A percentile compares a stretch with the other conserved stretches of the same genome.
Evolutionary conservation across 2,888 invertebrate genomes (phyloP).

Genomic region (Euclidia mi): DNA sequence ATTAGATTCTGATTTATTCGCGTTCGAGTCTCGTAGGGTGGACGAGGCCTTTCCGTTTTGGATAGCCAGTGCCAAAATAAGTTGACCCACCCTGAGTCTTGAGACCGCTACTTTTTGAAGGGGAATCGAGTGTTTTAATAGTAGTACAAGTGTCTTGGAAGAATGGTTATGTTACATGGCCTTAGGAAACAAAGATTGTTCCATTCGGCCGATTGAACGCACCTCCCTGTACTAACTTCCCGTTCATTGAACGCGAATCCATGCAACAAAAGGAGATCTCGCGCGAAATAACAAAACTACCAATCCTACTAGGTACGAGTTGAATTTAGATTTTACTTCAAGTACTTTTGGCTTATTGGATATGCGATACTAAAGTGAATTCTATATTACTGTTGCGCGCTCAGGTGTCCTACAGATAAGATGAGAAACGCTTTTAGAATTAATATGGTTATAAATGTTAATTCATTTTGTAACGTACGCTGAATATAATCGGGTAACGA

Average conservation of each 20-base stretch:
- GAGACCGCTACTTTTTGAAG: conserved; percentile 27
- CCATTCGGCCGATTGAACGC: conserved; percentile 86
- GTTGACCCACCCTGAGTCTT: conserved; percentile 64
- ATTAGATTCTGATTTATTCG: conserved; percentile 88
- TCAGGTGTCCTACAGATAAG: background rate
- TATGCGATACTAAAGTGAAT: conserved; percentile 4
- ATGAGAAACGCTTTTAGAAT: no score
- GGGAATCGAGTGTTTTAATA: conserved; percentile 53
- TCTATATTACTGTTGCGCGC: background rate
- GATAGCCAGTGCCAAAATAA: conserved; percentile 63
- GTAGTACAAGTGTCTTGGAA: conserved; percentile 68
- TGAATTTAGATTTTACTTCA: conserved; percentile 65
- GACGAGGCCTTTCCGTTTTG: conserved; percentile 76
- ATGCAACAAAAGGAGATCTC: conserved; percentile 86
- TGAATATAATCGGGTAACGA: no score
- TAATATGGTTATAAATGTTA: no score
- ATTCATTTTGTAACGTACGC: no score
- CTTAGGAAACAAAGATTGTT: conserved; percentile 88
- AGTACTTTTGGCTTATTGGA: conserved; percentile 18
- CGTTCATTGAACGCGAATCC: conserved; percentile 88
- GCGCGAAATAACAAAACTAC: conserved; percentile 89
- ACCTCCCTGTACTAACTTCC: conserved; percentile 88
- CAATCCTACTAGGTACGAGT: conserved; percentile 74
- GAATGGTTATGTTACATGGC: conserved; percentile 77
- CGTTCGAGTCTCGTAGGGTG: conserved; percentile 76